Evolutionary conservation across 2,888 invertebrate genomes (phyloP).

Genomic region (Anarsia innoxiella): DNA sequence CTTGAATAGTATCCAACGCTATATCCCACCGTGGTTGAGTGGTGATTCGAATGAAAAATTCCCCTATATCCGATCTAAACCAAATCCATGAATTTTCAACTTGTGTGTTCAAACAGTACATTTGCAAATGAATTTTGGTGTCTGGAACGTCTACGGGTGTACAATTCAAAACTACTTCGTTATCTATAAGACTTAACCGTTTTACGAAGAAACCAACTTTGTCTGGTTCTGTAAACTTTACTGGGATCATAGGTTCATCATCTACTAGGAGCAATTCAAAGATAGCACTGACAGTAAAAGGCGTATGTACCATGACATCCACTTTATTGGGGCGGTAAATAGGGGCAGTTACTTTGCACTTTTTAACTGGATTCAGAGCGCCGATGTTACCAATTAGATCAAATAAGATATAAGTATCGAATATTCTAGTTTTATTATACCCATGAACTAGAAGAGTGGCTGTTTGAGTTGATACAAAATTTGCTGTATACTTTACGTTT

Average conservation of each 20-base stretch:
- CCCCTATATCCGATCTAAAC: slow-evolving; percentile 54
- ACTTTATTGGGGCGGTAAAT: slow-evolving; percentile 57
- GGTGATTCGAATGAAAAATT: slow-evolving; percentile 56
- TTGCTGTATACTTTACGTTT: slow-evolving; percentile 52
- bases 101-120: slow-evolving; percentile 56
- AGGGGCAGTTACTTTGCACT: slow-evolving; percentile 57
- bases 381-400: slow-evolving; percentile 45
- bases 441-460: slow-evolving; percentile 56
- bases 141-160: too few relatives aligned
- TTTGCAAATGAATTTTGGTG: slow-evolving; percentile 52
- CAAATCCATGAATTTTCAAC: slow-evolving; percentile 56
- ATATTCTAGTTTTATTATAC: slow-evolving; percentile 62
- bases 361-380: slow-evolving; percentile 42
- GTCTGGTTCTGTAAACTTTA: slow-evolving; percentile 31
- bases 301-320: slow-evolving; percentile 49
- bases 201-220: slow-evolving; percentile 44
- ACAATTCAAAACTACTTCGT: slow-evolving; percentile 43
- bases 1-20: slow-evolving; percentile 49
- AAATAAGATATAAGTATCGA: slow-evolving; percentile 60
- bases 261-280: slow-evolving; percentile 47
- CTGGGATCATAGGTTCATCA: slow-evolving; percentile 48
- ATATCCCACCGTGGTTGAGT: slow-evolving; percentile 60
- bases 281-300: slow-evolving; percentile 34
- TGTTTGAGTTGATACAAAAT: slow-evolving; percentile 45
- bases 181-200: slow-evolving; percentile 53